Base-by-base conservation (phyloP, 2,113 vertebrate genomes). In the Dendropsophus ebraccatus region DNA sequence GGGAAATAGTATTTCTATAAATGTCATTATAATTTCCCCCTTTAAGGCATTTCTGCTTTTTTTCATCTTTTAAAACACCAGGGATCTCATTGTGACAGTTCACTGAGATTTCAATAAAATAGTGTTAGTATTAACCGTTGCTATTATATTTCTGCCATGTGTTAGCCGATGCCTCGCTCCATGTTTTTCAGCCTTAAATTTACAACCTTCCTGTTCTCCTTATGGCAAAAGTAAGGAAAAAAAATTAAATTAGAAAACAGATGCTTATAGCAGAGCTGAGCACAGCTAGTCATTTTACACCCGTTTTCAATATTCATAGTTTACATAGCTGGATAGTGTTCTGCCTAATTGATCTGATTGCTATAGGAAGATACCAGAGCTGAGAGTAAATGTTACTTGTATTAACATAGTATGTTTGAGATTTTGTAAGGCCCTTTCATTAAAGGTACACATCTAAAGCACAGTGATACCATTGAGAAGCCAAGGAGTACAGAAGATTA, bases 111-210 rank as follows among this genome's bases (percentile, higher is more conserved):
- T 87, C 85, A 87, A 87, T 87, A 87, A 87, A 87, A 87, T 81
- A 87, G 78, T 87, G 77, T 81, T 87, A 74, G 77, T 81, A 87
- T 87, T 87, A 87, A 74, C 85, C 62, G 77, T 79, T 81, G 85
- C 79, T 87, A 87, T 87, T 87, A 81, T 87, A 69, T 87, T 87
- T 87, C 85, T 87, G 69, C 85, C 85, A 87, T 87, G 85, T 87
- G 85, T 87, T 80, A 81, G 85, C 70, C 35, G 69, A 81, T 87
- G 85, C 85, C 85, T 74, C 50, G 67, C 85, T 87, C 69, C 70
- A 74, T 72, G 52, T 81, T 87, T 81, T 87, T 60, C 77, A 81
- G 67, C 52, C 54, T 74, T 87, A 87, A 87, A 87, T 87, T 87
- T 87, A 87, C 78, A 87, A 65, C 78, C 67, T 81, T 85, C 78